Conservation (phyloP, 2,797 vertebrate species). For the Danio kyathit region DNA sequence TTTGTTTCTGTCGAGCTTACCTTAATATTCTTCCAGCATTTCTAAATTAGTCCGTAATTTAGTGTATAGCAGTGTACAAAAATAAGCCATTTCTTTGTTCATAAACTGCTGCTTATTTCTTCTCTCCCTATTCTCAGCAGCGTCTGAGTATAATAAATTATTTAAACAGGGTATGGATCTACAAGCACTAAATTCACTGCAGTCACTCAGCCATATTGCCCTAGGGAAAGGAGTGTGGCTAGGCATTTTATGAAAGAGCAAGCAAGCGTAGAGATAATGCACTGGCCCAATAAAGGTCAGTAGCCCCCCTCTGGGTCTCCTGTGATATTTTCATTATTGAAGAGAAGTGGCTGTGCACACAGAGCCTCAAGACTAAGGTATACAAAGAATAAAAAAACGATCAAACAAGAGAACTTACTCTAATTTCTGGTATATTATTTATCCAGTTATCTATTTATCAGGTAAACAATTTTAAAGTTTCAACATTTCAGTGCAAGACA, state of each 20-base stretch:
- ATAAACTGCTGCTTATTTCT: conserved; percentile 56
- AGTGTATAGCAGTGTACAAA: conserved; percentile 58
- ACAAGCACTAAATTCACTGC: conserved; percentile 71
- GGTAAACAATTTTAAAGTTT: too few relatives aligned
- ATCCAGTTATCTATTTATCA: too few relatives aligned
- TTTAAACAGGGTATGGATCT: conserved; percentile 76
- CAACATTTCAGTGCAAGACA: too few relatives aligned
- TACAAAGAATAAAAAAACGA: conserved; percentile 31
- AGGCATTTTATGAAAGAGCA: conserved; percentile 76
- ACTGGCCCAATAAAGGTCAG: conserved; percentile 79
- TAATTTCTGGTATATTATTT: not conserved
- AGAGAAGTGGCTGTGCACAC: conserved; percentile 61
- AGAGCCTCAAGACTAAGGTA: conserved; percentile 63
- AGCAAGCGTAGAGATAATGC: conserved; percentile 77
- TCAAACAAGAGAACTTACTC: conserved; percentile 13
- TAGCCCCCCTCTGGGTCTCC: conserved; percentile 74
- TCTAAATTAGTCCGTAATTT: conserved; percentile 57
- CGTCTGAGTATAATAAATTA: conserved; percentile 67
- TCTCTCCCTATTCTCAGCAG: conserved; percentile 51
- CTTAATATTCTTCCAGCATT: conserved; percentile 23
- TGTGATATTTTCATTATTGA: conserved; percentile 82
- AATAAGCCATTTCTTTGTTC: conserved; percentile 53
- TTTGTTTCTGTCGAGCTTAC: conserved; percentile 39
- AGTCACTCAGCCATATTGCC: conserved; percentile 71
- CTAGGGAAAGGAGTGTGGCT: conserved; percentile 71